Percentiles rank a stretch among this genome's conserved stretches.
Conservation (phyloP, 2,797 vertebrate genomes). For the Sebastes miniatus region DNA sequence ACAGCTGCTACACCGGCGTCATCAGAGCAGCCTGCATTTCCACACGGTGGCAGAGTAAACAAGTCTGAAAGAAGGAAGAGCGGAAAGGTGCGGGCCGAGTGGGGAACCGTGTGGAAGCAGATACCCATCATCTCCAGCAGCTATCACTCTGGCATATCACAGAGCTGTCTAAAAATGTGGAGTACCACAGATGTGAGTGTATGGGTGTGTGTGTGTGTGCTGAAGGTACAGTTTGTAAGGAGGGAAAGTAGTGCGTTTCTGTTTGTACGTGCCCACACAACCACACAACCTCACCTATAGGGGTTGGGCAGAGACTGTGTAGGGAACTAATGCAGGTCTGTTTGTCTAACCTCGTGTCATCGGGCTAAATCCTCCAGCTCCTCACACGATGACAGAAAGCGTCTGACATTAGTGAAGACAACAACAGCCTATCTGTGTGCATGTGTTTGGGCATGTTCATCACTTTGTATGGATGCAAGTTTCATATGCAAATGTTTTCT, state of each 20-base stretch:
- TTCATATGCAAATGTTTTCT: neutral
- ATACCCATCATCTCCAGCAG: slow-evolving; percentile 63
- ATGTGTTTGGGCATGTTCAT: slow-evolving; percentile 40
- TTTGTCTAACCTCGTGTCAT: slow-evolving; percentile 73
- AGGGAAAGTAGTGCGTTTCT: slow-evolving; percentile 47
- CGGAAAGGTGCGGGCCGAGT: slow-evolving; percentile 50
- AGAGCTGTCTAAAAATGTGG: slow-evolving; percentile 66
- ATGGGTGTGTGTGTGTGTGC: slow-evolving; percentile 5
- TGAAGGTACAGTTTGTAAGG: slow-evolving; percentile 6
- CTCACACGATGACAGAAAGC: slow-evolving; percentile 50
- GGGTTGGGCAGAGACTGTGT: slow-evolving; percentile 46
- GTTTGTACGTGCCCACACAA: slow-evolving; percentile 56
- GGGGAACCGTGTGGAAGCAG: slow-evolving; percentile 61
- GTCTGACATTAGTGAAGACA: slow-evolving; percentile 39
- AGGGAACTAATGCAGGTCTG: slow-evolving; percentile 69
- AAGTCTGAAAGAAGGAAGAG: slow-evolving; percentile 54
- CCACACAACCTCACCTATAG: slow-evolving; percentile 51
- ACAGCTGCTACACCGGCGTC: slow-evolving; percentile 49
- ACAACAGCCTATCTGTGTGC: slow-evolving; percentile 22
- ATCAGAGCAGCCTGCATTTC: slow-evolving; percentile 76
- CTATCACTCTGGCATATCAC: slow-evolving; percentile 60
- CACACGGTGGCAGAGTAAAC: slow-evolving; percentile 79
- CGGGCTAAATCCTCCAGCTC: slow-evolving; percentile 52
- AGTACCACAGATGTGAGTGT: slow-evolving; percentile 45
- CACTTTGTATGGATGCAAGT: slow-evolving; percentile 3